Percentiles rank a stretch among this genome's conserved stretches.
Conservation (phyloP, 2,797 vertebrate species). For the Poecilia gillii region DNA sequence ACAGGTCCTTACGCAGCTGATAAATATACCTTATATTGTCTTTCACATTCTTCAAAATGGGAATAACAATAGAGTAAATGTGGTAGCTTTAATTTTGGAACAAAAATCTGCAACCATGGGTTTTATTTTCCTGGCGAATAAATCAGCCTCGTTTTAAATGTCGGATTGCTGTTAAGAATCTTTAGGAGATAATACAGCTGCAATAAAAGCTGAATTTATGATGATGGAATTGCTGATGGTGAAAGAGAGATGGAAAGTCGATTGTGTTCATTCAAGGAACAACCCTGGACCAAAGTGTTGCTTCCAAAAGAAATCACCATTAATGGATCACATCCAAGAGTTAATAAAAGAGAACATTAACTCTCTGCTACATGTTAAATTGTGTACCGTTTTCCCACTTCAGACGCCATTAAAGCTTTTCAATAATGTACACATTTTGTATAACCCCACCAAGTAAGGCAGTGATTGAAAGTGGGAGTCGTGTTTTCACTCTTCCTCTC, state of each 20-base stretch:
- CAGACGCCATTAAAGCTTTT: constrained; percentile 26
- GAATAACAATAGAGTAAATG: not conserved
- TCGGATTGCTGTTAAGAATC: not conserved
- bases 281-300: not conserved
- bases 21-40: not conserved
- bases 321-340: constrained; percentile 42
- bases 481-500: constrained; percentile 47
- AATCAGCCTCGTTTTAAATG: not conserved
- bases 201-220: not conserved
- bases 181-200: not conserved
- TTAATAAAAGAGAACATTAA: constrained; percentile 59
- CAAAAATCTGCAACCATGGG: not conserved
- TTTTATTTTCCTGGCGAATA: not conserved
- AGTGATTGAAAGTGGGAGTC: constrained; percentile 33
- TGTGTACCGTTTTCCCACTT: constrained; percentile 30
- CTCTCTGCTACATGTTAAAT: constrained; percentile 31
- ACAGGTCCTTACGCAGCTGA: not conserved
- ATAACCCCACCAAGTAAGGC: constrained; percentile 44
- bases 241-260: not conserved
- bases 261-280: not conserved
- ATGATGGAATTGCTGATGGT: not conserved
- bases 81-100: not conserved
- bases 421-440: constrained; percentile 46
- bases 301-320: constrained; percentile 4
- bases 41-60: not conserved